Base-by-base conservation (phyloP, 1,140 invertebrate species). In the Cardiocondyla obscurior region DNA sequence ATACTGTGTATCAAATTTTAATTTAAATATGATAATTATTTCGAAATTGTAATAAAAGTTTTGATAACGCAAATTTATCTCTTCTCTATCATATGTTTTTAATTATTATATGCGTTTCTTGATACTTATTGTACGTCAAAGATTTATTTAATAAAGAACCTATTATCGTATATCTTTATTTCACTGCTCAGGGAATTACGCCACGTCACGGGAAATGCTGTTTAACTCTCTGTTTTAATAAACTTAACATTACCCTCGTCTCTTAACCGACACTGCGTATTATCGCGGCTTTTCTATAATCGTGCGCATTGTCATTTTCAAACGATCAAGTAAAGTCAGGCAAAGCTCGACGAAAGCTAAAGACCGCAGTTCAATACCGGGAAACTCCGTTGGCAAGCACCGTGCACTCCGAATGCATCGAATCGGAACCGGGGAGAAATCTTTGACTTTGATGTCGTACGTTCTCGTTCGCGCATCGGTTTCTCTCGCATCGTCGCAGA, bases 381-480 rank as follows among this genome's bases (percentile, higher is more conserved):
- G 60, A 77, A 36, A 67, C 33, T 22, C 62, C 62, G 74, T 19
- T 42, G n/a, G 12, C 72, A 42, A 60, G 39, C 42, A 64, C 19
- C 28, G 58, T 74, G 19, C n/a, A 12, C 22, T 67, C 39, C 46
- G 62, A 49, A 36, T 65, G 33, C 74, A 51, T 28, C 44, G 60
- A 55, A 79, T 77, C 33, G 44, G 67, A 51, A 42, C n/a, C n/a
- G n/a, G 62, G 28, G 44, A 67, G 74, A 30, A n/a, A 30, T 69
- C 62, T 28, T 53, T 60, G 60, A 77, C 74, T 79, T 79, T 79
- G 74, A 79, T 79, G 74, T 69, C 16, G 14, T 28, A 33, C 33
- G 22, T n/a, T 36, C 39, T 62, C 46, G 8, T 25, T 60, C 42
- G 72, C 55, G n/a, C 65, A 3, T 33, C 70, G 51, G 51, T 42